These are phyloP conservation scores for Lamprotornis superbus DNA, from an alignment of 2,113 vertebrate species.

Conservation along the genomic window DNA sequence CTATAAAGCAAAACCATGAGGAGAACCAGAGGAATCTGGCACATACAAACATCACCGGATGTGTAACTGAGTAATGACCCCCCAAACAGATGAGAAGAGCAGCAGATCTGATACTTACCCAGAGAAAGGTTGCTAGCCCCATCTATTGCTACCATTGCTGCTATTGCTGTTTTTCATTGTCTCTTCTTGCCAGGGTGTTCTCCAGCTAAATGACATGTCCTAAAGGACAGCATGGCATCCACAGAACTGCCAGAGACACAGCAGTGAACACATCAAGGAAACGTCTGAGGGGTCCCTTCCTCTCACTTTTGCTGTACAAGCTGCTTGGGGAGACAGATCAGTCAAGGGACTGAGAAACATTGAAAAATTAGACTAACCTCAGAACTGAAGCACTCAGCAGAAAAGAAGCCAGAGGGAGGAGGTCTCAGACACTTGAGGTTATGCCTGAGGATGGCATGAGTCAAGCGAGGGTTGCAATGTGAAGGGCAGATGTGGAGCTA, in stretches of 20 bases:
- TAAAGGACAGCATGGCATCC: background rate
- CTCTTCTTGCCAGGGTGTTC: background rate
- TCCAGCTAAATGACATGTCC: background rate
- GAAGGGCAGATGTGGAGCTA: background rate
- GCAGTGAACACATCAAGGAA: background rate
- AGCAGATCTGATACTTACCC: background rate
- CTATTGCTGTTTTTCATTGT: conserved; percentile 1
- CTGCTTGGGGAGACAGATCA: background rate
- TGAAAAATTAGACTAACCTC: background rate
- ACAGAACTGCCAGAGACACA: background rate
- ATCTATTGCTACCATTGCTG: conserved; percentile 30
- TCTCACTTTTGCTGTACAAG: background rate
- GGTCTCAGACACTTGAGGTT: background rate
- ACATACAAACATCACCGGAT: background rate
- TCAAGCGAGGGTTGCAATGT: background rate
- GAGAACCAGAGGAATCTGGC: conserved; percentile 18
- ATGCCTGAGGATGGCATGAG: background rate
- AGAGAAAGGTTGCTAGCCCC: conserved; percentile 23
- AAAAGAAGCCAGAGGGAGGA: background rate
- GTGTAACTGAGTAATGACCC: background rate
- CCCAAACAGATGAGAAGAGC: conserved; percentile 3
- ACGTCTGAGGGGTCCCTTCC: background rate
- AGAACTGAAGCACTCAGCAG: background rate
- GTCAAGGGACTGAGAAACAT: background rate
- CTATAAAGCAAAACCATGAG: background rate